Evolutionary conservation across 2,888 invertebrate genomes (phyloP).

Genomic region (Acheta domesticus): DNA sequence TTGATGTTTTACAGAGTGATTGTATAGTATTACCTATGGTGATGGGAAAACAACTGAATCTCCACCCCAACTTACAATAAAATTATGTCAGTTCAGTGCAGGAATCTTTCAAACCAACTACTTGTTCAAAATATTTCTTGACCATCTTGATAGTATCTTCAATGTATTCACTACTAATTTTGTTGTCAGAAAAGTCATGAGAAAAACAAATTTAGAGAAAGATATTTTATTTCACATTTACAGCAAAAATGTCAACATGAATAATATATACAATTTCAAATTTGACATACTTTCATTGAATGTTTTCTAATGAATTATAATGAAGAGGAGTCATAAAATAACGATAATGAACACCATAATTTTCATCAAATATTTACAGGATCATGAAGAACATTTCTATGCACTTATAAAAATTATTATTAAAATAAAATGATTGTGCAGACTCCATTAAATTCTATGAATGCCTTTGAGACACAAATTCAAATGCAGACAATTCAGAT

Average conservation of each 20-base stretch:
- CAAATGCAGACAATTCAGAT: constrained; percentile 4
- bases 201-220: constrained; percentile 29
- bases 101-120: no score
- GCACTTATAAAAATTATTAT: not conserved
- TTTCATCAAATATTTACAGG: constrained; percentile 18
- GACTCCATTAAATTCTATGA: not conserved
- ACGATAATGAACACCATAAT: not conserved
- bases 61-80: no score
- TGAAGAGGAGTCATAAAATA: not conserved
- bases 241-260: constrained; percentile 33
- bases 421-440: not conserved
- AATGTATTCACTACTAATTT: no score
- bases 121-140: no score
- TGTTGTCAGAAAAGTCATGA: not conserved
- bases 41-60: no score
- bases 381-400: not conserved
- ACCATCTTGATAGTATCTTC: no score
- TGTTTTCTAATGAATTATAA: not conserved
- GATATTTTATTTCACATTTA: constrained; percentile 35
- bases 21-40: no score
- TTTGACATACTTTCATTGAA: constrained; percentile 18
- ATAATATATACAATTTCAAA: constrained; percentile 31
- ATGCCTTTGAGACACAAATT: not conserved
- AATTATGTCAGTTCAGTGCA: no score
- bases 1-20: no score